Evolutionary conservation across 2,113 vertebrate species (phyloP), one percentile per base, ranked within the genome.

Genomic region (Sorex araneus): DNA sequence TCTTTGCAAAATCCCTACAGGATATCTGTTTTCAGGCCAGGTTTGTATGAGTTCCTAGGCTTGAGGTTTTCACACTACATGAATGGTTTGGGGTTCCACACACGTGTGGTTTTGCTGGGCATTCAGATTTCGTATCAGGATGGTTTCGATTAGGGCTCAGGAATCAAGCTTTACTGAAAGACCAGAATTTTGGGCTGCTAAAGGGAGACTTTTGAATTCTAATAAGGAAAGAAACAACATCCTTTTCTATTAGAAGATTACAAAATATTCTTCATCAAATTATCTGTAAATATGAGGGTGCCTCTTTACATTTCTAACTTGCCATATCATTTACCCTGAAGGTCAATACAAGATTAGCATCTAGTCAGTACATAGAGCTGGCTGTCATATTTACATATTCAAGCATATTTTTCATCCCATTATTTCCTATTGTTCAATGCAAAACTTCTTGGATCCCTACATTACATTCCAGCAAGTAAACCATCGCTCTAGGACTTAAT

Each of bases 11-110:
- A 2, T 66, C 34, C 18, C 43, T 75, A 18, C 6, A 47, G 57
- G 34, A 78, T 93, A 92, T 87, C 81, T 78, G 32, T 80, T 91
- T 91, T 95, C 83, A 89, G 69, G 34, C 13, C 78, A 93, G 69
- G 78, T 94, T 93, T 95, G 87, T 12, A 78, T 87, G 69, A 36
- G 18, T 47, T 73, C 91, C 74, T 21, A 84, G 34, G 50, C 18
- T 76, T 94, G 75, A 89, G 64, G n/a, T 82, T 92, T 94, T 87
- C 69, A 93, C 63, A 91, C 11, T 66, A 28, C 60, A 82, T 0
- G 0, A 75, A 85, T 66, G n/a, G 70, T 84, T 94, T 85, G 45
- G 45, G 8, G 54, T 75, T 84, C 25, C 64, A 83, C 36, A 86
- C 6, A 94, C 27, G 43, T 6, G 4, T 71, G 93, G 34, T 84